phyloP scores from a whole-genome alignment of 2,797 vertebrate genomes.

The Calcarius lapponicus region DNA sequence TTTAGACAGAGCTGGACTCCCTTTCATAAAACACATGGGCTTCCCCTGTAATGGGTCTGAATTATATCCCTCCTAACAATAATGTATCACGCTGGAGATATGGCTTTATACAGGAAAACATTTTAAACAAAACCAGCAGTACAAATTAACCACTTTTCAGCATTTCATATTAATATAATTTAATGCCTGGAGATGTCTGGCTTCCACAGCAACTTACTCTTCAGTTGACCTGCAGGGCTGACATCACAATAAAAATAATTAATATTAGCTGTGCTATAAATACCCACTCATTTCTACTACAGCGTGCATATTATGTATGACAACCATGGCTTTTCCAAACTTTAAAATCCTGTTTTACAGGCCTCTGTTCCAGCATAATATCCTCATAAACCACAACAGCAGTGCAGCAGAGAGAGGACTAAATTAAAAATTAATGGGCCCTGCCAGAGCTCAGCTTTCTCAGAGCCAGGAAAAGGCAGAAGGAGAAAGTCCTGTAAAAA shows the following conservation, averaged over 20 bases:
- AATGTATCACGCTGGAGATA: not conserved
- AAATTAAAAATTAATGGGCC: slow-evolving; percentile 78
- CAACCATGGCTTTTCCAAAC: slow-evolving; percentile 39
- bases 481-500: not conserved
- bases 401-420: slow-evolving; percentile 52
- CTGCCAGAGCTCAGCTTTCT: slow-evolving; percentile 40
- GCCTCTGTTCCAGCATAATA: slow-evolving; percentile 59
- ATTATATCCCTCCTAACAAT: not conserved
- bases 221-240: slow-evolving; percentile 6
- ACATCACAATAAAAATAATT: slow-evolving; percentile 49
- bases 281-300: slow-evolving; percentile 25
- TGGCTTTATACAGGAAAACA: not conserved
- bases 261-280: slow-evolving; percentile 32
- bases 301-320: not conserved
- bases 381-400: slow-evolving; percentile 68
- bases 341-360: slow-evolving; percentile 69
- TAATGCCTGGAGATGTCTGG: not conserved
- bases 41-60: not conserved
- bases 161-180: not conserved
- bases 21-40: fast-evolving
- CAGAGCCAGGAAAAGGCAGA: not conserved
- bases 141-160: not conserved
- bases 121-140: not conserved
- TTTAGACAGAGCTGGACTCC: not conserved
- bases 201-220: not conserved